phyloP scores from a whole-genome alignment of 53 echinoderm and acorn worm genomes.

The Arbacia lixula region DNA sequence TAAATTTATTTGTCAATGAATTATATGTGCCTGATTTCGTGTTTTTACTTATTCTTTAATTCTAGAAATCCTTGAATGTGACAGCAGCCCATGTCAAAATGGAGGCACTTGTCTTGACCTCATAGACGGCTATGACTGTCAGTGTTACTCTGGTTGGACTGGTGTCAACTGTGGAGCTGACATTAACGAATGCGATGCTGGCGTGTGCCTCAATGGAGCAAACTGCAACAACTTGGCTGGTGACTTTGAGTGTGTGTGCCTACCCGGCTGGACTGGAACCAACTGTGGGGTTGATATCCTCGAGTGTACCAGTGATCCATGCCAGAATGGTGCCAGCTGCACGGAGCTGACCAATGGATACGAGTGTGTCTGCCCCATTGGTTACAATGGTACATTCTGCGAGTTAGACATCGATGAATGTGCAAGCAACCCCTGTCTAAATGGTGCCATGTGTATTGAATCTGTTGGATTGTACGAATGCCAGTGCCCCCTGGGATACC shows the following conservation, averaged over 20 bases:
- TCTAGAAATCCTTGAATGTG: slow-evolving; percentile 50
- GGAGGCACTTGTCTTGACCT: slow-evolving; percentile 24
- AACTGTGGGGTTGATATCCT: slow-evolving; percentile 33
- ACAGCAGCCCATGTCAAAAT: slow-evolving; percentile 41
- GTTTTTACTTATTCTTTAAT: no score
- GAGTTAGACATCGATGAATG: slow-evolving; percentile 39
- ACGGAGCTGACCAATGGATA: slow-evolving; percentile 39
- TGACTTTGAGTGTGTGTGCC: slow-evolving; percentile 19
- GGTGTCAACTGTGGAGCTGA: slow-evolving; percentile 29
- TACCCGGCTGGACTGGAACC: slow-evolving; percentile 35
- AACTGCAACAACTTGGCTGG: slow-evolving; percentile 22
- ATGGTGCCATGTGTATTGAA: slow-evolving; percentile 25
- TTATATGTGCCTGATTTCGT: background rate
- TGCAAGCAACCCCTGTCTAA: slow-evolving; percentile 29
- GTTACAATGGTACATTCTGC: slow-evolving; percentile 33
- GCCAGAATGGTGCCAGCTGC: slow-evolving; percentile 48
- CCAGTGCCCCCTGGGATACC: slow-evolving; percentile 22
- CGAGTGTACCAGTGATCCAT: slow-evolving; percentile 31
- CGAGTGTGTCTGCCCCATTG: slow-evolving; percentile 15
- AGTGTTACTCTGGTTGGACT: slow-evolving; percentile 36
- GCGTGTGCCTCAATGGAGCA: slow-evolving; percentile 36
- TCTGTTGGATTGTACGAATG: slow-evolving; percentile 20
- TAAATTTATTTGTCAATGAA: background rate
- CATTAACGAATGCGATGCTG: slow-evolving; percentile 40
- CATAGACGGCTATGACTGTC: slow-evolving; percentile 29